These are phyloP conservation scores for Platyscapa corneri DNA, from an alignment of 1,140 invertebrate genomes.

Conservation along the genomic window DNA sequence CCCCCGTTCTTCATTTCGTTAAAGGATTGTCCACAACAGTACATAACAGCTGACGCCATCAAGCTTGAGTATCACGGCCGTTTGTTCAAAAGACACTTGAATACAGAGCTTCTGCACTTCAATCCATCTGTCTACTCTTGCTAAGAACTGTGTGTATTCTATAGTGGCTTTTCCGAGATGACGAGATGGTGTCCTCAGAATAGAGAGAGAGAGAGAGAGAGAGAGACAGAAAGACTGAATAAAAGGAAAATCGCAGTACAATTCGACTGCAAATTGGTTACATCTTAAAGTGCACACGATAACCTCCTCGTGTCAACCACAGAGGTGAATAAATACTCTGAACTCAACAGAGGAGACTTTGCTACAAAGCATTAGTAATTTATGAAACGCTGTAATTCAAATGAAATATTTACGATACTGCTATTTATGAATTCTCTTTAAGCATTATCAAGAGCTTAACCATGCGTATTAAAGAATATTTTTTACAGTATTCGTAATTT, in stretches of 20 bases:
- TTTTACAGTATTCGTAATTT: no score
- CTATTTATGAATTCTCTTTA: neutral
- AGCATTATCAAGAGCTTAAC: no score
- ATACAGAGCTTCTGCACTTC: slow-evolving; percentile 65
- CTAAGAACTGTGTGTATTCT: slow-evolving; percentile 57
- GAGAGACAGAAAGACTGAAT: neutral
- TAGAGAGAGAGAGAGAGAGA: neutral
- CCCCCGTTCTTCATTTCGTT: slow-evolving; percentile 18
- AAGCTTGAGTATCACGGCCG: slow-evolving; percentile 57
- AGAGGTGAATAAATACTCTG: slow-evolving; percentile 26
- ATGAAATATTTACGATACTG: neutral
- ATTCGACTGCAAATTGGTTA: slow-evolving; percentile 20
- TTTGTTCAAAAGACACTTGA: slow-evolving; percentile 60
- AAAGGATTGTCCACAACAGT: slow-evolving; percentile 63
- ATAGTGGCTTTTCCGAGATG: neutral
- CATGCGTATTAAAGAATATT: no score
- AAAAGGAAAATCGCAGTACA: slow-evolving; percentile 14
- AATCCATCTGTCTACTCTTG: slow-evolving; percentile 67
- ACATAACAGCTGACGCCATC: slow-evolving; percentile 69
- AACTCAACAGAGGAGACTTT: neutral
- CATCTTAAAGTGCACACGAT: slow-evolving; percentile 29
- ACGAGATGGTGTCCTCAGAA: neutral
- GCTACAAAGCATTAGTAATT: neutral
- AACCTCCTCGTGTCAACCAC: slow-evolving; percentile 12
- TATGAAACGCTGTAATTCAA: neutral